Evolutionary conservation across 2,888 invertebrate genomes (phyloP).

Genomic region (Protodeltote pygarga): DNA sequence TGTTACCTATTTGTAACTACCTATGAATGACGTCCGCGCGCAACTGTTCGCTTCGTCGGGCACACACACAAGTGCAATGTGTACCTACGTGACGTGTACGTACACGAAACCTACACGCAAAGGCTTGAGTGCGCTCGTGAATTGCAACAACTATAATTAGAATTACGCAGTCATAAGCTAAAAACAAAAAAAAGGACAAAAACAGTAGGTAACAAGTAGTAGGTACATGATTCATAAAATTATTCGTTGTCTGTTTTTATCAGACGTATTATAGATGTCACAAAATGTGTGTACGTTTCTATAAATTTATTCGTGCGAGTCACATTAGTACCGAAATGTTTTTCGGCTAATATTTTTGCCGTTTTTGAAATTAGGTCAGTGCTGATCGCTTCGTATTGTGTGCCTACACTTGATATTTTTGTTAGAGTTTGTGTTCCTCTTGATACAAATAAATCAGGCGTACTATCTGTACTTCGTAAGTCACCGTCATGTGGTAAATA

Average conservation of each 20-base stretch:
- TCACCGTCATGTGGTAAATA: constrained; percentile 22
- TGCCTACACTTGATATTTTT: constrained; percentile 24
- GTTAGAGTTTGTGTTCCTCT: constrained; percentile 22
- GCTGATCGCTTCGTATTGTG: constrained; percentile 22
- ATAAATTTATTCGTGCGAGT: constrained; percentile 20
- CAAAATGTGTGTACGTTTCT: constrained; percentile 18
- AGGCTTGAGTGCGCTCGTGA: constrained; percentile 19
- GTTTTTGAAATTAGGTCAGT: constrained; percentile 20
- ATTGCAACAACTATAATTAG: constrained; percentile 19
- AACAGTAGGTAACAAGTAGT: constrained; percentile 17
- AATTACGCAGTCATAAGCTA: constrained; percentile 22
- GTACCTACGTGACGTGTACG: constrained; percentile 18
- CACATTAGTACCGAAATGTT: constrained; percentile 20
- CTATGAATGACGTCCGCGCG: constrained; percentile 20
- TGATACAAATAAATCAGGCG: constrained; percentile 21
- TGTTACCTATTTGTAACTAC: constrained; percentile 19
- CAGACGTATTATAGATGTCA: constrained; percentile 20
- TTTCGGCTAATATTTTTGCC: constrained; percentile 20
- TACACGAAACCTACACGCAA: constrained; percentile 21
- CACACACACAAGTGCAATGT: constrained; percentile 20
- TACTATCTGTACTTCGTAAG: constrained; percentile 21
- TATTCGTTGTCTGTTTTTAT: constrained; percentile 20
- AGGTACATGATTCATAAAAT: constrained; percentile 19
- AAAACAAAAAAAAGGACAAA: constrained; percentile 20
- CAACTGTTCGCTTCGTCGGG: constrained; percentile 21